Evolutionary conservation across 2,797 vertebrate genomes (phyloP).

Genomic region (Falco cherrug): DNA sequence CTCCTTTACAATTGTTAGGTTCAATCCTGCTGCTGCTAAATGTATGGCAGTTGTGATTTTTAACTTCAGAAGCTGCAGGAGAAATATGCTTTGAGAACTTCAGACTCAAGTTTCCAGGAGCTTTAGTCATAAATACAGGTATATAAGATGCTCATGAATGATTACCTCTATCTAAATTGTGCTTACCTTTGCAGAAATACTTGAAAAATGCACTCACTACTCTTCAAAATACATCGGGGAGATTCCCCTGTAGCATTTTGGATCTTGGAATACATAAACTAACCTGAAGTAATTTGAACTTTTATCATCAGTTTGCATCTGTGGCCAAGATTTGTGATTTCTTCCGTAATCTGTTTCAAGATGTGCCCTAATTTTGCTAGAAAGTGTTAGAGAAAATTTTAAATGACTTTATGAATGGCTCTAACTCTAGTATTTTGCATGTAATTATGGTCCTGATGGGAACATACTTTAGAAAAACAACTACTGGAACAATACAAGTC

Average conservation of each 20-base stretch:
- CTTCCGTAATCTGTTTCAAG: background rate
- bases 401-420: constrained; percentile 74
- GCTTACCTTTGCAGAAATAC: constrained; percentile 52
- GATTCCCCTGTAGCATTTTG: background rate
- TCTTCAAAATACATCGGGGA: background rate
- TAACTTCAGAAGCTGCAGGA: background rate
- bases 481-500: constrained; percentile 78
- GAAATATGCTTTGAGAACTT: constrained; percentile 46
- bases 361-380: background rate
- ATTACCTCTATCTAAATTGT: constrained; percentile 42
- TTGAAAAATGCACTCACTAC: constrained; percentile 68
- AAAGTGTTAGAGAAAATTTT: constrained; percentile 22
- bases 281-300: background rate
- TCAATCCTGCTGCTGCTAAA: background rate
- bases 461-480: constrained; percentile 83
- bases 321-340: background rate
- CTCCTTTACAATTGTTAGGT: background rate
- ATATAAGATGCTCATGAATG: constrained; percentile 57
- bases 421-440: constrained; percentile 87
- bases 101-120: constrained; percentile 61
- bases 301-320: background rate
- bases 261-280: background rate
- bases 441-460: constrained; percentile 90
- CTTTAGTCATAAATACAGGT: constrained; percentile 61
- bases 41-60: background rate